Percentiles rank a stretch among this genome's conserved stretches.
phyloP scores from a whole-genome alignment of 2,113 vertebrate species.

The Conger conger region DNA sequence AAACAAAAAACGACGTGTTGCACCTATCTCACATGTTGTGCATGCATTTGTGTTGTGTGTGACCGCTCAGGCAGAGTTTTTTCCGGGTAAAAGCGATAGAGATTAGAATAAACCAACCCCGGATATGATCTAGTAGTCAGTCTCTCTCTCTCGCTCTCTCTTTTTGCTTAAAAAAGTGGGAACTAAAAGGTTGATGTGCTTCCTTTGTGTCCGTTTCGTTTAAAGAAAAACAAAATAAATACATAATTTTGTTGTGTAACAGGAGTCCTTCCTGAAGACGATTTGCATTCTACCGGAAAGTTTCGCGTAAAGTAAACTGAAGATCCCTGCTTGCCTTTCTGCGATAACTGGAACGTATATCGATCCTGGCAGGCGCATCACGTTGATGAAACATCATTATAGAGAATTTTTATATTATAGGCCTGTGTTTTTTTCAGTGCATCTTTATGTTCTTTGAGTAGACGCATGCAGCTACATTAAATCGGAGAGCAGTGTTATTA shows the following conservation, averaged over 20 bases:
- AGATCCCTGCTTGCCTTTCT: not conserved
- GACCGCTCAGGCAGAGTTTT: conserved; percentile 52
- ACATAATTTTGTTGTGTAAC: not conserved
- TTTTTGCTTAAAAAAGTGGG: conserved; percentile 30
- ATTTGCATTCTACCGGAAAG: not conserved
- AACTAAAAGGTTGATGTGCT: conserved; percentile 21
- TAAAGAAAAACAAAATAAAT: not conserved
- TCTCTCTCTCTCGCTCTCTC: conserved; percentile 23
- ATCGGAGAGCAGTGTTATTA: too few species aligned
- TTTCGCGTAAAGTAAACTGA: not conserved
- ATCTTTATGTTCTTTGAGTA: too few species aligned
- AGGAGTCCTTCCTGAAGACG: not conserved
- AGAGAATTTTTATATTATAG: not conserved
- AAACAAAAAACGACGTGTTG: not conserved
- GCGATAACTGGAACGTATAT: not conserved
- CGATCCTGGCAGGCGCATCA: not conserved
- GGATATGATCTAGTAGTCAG: conserved; percentile 63
- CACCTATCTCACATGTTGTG: conserved; percentile 11
- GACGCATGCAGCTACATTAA: too few species aligned
- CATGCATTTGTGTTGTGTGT: conserved; percentile 31
- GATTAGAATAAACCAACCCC: conserved; percentile 73
- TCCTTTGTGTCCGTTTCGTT: conserved; percentile 5
- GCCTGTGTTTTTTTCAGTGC: not conserved
- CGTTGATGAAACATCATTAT: not conserved
- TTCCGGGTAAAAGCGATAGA: conserved; percentile 65